A percentile compares a stretch with the other conserved stretches of the same genome.
Conservation (phyloP, 2,113 vertebrate genomes). For the Origma solitaria region DNA sequence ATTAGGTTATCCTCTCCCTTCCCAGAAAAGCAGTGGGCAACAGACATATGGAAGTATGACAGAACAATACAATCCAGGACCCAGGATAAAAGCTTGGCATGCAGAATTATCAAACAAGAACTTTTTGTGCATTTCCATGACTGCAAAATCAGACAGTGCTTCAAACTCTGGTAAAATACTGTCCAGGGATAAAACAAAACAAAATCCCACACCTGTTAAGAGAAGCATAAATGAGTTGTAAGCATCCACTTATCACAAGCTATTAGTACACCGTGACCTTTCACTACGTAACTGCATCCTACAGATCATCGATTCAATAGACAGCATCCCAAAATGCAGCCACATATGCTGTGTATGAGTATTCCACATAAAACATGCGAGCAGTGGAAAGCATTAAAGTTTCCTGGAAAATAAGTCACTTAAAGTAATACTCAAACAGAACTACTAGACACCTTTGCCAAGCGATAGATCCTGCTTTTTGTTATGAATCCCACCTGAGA, state of each 20-base stretch:
- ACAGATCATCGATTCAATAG: background rate
- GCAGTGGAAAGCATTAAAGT: background rate
- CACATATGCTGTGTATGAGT: background rate
- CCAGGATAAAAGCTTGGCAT: background rate
- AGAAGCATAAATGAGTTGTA: background rate
- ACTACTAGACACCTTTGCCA: background rate
- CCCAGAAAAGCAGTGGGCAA: background rate
- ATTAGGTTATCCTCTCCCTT: background rate
- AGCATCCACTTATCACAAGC: background rate
- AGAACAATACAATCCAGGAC: background rate
- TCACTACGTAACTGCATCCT: background rate
- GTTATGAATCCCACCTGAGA: background rate
- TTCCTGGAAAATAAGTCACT: background rate
- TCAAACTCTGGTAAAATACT: background rate
- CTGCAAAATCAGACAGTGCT: background rate
- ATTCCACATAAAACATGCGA: background rate
- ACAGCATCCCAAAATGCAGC: background rate
- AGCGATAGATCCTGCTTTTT: background rate
- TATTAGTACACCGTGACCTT: background rate
- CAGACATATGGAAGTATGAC: background rate
- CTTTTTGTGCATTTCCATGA: background rate
- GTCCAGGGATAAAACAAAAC: background rate
- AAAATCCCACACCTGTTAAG: background rate
- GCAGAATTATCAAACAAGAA: background rate
- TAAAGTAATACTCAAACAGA: background rate